Evolutionary conservation across 2,797 vertebrate genomes (phyloP), one percentile per base, ranked within the genome.

Genomic region (Thaleichthys pacificus): DNA sequence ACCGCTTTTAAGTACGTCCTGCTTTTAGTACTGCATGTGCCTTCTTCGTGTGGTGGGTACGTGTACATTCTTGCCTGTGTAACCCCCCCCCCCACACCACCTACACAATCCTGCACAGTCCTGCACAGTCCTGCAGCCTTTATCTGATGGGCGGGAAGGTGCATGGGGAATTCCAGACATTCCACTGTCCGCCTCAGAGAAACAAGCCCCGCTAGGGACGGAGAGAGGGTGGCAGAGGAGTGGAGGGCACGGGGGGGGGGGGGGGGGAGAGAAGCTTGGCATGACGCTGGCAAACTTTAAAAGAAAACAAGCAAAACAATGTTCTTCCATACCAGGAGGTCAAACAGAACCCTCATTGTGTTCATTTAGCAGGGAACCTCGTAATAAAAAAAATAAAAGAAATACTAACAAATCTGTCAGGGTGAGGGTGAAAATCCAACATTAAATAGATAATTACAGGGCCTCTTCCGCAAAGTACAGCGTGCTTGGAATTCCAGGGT

Each of bases 61-160:
- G 79, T 80, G 88, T 80, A 80, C 69, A 75, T 82, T 85, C 90
- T 74, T 88, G 87, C 66, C 76, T 82, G 61, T 73, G 66, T 69
- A 24, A 57, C 68, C 79, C 61, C 69, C 28, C 56, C 8, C 24
- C 26, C 24, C 51, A n/a, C n/a, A n/a, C n/a, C n/a, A 28, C 62
- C 72, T 35, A 71, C 71, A 82, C 79, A 47, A 14, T 11, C 42
- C 42, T 47, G 42, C 77, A 83, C 70, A 70, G 83, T 30, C 69
- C 68, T 63, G 69, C 77, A 83, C 70, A 70, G 83, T 32, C 70
- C 68, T 64, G 70, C 47, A 15, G 47, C 47, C 80, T 89, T 89
- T 91, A 91, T 92, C 90, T 87, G 89, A 91, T 87, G 80, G 85
- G 79, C 84, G 78, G 0, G 70, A 89, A 89, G 88, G 88, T 89